These are phyloP conservation scores for Phorcus lineatus DNA, from an alignment of 2,888 invertebrate species.

Conservation along the genomic window DNA sequence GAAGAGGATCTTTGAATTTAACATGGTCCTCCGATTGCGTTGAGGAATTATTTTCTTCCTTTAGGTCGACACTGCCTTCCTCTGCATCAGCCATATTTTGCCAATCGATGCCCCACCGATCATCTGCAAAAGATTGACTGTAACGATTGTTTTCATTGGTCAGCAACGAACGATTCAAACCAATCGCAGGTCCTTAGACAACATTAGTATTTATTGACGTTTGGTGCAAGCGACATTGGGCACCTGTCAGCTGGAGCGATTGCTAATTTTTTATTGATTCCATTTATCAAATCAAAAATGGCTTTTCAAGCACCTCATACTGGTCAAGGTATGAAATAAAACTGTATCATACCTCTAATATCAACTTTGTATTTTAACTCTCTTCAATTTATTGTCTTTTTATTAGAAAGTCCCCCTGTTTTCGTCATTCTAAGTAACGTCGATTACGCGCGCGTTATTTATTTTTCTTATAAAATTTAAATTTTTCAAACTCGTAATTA, in stretches of 20 bases:
- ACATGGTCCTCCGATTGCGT: slow-evolving; percentile 46
- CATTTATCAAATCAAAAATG: slow-evolving; percentile 36
- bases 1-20: slow-evolving; percentile 67
- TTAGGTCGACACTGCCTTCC: slow-evolving; percentile 33
- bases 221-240: slow-evolving; percentile 21
- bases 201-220: not conserved
- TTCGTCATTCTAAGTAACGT: too few species aligned
- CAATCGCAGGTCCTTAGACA: not conserved
- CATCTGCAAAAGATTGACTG: not conserved
- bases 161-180: not conserved
- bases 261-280: not conserved
- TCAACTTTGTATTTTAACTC: not conserved
- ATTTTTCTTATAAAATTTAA: too few species aligned
- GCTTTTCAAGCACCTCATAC: slow-evolving; percentile 59
- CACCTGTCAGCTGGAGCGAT: not conserved
- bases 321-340: slow-evolving; percentile 49
- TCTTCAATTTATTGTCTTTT: not conserved
- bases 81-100: slow-evolving; percentile 40
- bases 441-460: too few species aligned
- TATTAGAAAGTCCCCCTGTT: too few species aligned
- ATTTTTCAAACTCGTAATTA: too few species aligned
- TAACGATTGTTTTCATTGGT: slow-evolving; percentile 28
- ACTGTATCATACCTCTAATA: not conserved
- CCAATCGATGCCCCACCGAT: slow-evolving; percentile 1
- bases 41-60: slow-evolving; percentile 33